Conservation (phyloP, 1,140 invertebrate genomes). For the Drosophila prosaltans region DNA sequence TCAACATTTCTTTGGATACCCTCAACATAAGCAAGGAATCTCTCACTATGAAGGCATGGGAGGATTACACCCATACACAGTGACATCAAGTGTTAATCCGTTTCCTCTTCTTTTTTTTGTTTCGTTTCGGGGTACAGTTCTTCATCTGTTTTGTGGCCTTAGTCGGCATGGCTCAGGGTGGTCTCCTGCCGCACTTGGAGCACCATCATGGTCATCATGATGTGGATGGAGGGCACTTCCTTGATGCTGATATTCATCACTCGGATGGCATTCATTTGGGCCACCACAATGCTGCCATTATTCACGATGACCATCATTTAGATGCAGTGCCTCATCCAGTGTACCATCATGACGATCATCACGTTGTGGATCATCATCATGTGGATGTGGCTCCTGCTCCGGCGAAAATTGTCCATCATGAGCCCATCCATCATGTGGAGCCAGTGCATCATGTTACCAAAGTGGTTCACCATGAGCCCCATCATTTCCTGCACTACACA, state of each 20-base stretch:
- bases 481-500: conserved; percentile 71
- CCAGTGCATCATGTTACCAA: conserved; percentile 74
- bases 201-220: conserved; percentile 38
- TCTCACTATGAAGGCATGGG: conserved; percentile 73
- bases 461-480: conserved; percentile 71
- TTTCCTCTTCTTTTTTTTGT: neutral
- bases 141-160: conserved; percentile 73
- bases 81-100: neutral
- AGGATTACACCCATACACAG: neutral
- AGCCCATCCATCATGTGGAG: conserved; percentile 67
- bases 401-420: conserved; percentile 68
- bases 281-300: conserved; percentile 42
- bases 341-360: conserved; percentile 64
- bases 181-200: conserved; percentile 66
- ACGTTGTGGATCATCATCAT: conserved; percentile 45
- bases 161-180: conserved; percentile 66
- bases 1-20: conserved; percentile 64
- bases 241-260: conserved; percentile 31
- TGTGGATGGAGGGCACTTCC: conserved; percentile 23
- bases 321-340: conserved; percentile 56
- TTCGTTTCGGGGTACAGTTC: conserved; percentile 28
- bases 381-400: conserved; percentile 48
- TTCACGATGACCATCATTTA: conserved; percentile 49
- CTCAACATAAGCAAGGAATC: conserved; percentile 73
- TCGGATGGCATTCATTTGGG: conserved; percentile 45